A percentile compares a stretch with the other conserved stretches of the same genome.
These are phyloP conservation scores for Fistularia tabacaria DNA, from an alignment of 2,797 vertebrate species.

Conservation along the genomic window DNA sequence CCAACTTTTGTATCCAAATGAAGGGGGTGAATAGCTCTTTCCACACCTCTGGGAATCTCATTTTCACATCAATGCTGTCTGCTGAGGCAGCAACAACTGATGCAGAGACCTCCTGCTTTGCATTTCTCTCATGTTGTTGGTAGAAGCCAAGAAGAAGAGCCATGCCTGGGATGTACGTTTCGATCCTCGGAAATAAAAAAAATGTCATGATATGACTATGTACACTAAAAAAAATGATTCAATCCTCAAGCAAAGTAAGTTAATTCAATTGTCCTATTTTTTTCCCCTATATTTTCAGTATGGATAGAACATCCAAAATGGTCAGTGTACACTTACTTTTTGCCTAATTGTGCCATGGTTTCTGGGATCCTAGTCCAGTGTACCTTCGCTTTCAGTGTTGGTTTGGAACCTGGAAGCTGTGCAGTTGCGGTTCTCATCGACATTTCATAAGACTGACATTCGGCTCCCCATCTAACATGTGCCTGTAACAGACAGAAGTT, in stretches of 20 bases:
- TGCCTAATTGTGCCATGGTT: conserved; percentile 38
- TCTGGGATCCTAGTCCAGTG: conserved; percentile 67
- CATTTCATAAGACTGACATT: conserved; percentile 74
- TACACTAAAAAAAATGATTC: not conserved
- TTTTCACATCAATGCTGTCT: conserved; percentile 62
- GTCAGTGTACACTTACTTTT: conserved; percentile 45
- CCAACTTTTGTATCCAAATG: conserved; percentile 12
- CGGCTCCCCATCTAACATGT: conserved; percentile 73
- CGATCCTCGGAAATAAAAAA: conserved; percentile 48
- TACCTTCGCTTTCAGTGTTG: conserved; percentile 54
- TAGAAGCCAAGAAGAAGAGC: conserved; percentile 65
- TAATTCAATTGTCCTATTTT: not conserved
- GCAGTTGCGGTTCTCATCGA: conserved; percentile 49
- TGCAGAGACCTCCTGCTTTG: conserved; percentile 58
- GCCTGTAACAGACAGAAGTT: conserved; percentile 56
- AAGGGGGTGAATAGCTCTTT: not conserved
- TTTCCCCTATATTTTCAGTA: not conserved
- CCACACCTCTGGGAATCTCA: conserved; percentile 73
- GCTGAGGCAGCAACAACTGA: conserved; percentile 50
- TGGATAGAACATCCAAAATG: not conserved
- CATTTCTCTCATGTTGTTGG: conserved; percentile 56
- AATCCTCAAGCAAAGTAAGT: conserved; percentile 1
- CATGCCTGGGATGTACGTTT: conserved; percentile 68
- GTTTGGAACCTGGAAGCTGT: conserved; percentile 43
- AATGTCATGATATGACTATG: not conserved